A percentile compares a stretch with the other conserved stretches of the same genome.
Evolutionary conservation across 2,888 invertebrate genomes (phyloP).

Genomic region (Polymixis lichenea): DNA sequence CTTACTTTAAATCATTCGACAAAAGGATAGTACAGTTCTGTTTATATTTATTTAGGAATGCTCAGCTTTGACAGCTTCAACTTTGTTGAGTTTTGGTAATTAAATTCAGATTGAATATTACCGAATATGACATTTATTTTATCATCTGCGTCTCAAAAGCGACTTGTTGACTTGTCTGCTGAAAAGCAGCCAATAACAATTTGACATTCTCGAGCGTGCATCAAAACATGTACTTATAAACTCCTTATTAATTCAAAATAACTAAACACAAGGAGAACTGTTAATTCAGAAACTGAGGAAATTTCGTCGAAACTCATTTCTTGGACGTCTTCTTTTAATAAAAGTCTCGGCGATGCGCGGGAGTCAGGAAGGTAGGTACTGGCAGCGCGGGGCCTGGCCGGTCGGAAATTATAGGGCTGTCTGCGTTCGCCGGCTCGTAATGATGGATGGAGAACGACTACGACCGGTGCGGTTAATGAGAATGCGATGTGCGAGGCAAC

Average conservation of each 20-base stretch:
- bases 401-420: constrained; percentile 88
- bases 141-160: constrained; percentile 39
- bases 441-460: constrained; percentile 84
- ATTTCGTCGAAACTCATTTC: constrained; percentile 84
- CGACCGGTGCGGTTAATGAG: constrained; percentile 81
- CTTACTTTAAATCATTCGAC: neutral
- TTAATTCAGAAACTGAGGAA: constrained; percentile 75
- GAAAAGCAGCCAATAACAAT: constrained; percentile 43
- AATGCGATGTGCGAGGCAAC: constrained; percentile 78
- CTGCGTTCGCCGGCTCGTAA: constrained; percentile 81
- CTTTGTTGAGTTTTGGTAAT: neutral
- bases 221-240: constrained; percentile 51
- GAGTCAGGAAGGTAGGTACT: constrained; percentile 62
- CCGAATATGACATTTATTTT: constrained; percentile 34
- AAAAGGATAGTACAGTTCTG: neutral
- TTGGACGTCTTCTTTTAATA: constrained; percentile 84
- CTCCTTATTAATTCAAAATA: constrained; percentile 58
- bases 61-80: constrained; percentile 9
- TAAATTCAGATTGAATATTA: constrained; percentile 10
- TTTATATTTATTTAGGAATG: constrained; percentile 41
- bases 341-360: constrained; percentile 71
- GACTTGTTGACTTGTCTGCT: no score
- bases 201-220: constrained; percentile 50
- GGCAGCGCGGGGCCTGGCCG: constrained; percentile 70
- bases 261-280: constrained; percentile 64